Evolutionary conservation across 1,140 invertebrate species (phyloP).

Genomic region (Lordiphosa collinella): DNA sequence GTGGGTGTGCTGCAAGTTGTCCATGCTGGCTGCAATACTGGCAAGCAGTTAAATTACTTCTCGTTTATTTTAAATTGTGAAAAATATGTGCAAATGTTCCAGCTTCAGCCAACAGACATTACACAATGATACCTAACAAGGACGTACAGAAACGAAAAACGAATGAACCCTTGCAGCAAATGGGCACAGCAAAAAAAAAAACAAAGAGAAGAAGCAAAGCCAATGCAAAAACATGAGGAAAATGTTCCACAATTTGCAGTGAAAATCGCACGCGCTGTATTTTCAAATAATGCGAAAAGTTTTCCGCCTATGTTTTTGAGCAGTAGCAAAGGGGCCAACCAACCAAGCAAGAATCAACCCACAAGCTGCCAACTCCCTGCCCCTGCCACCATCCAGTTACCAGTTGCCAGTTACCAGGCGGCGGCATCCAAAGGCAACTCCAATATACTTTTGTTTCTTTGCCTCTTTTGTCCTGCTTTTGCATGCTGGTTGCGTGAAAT

Average conservation of each 20-base stretch:
- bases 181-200: constrained; percentile 1
- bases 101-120: constrained; percentile 45
- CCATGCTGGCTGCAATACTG: constrained; percentile 24
- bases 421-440: constrained; percentile 30
- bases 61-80: constrained; percentile 76
- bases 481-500: constrained; percentile 60
- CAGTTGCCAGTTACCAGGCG: constrained; percentile 14
- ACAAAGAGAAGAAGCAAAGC: constrained; percentile 26
- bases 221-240: constrained; percentile 62
- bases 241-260: constrained; percentile 69
- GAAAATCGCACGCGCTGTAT: constrained; percentile 68
- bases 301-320: constrained; percentile 57
- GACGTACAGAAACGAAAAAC: constrained; percentile 35
- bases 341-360: constrained; percentile 8
- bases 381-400: constrained; percentile 1
- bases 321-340: constrained; percentile 23
- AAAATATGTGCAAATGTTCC: constrained; percentile 70
- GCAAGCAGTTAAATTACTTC: constrained; percentile 72
- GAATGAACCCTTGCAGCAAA: constrained; percentile 1
- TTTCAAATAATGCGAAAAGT: constrained; percentile 77
- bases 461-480: constrained; percentile 54
- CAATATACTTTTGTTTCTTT: constrained; percentile 76
- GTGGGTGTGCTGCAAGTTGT: constrained; percentile 26
- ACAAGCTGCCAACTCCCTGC: not conserved
- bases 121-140: constrained; percentile 66